phyloP scores from a whole-genome alignment of 35 echinoderm and acorn worm genomes.

The Holothuria glaberrima region DNA sequence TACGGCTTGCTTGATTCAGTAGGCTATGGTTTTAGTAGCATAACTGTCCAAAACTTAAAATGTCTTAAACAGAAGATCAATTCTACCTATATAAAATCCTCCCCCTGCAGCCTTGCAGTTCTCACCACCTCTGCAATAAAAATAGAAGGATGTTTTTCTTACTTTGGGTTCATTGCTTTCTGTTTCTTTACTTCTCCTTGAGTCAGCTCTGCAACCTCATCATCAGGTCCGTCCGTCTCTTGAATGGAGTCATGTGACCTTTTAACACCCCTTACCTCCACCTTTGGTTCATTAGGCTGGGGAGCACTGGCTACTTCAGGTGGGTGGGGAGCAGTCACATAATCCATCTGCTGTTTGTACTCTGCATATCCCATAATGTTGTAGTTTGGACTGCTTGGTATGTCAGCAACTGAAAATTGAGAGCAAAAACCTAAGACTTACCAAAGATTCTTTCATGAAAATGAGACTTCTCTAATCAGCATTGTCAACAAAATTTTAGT shows the following conservation, averaged over 20 bases:
- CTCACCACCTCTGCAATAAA: too few species aligned
- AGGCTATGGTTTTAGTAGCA: too few species aligned
- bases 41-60: too few species aligned
- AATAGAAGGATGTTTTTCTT: constrained; percentile 15
- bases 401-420: constrained; percentile 8
- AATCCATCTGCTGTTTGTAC: constrained; percentile 28
- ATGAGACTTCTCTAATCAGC: too few species aligned
- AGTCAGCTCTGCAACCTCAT: constrained; percentile 83
- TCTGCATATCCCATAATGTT: constrained; percentile 26
- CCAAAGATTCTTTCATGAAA: too few species aligned
- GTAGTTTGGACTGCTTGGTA: constrained; percentile 23
- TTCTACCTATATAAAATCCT: too few species aligned
- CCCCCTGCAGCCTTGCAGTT: too few species aligned
- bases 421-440: too few species aligned
- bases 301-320: background rate
- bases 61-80: too few species aligned
- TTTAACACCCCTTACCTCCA: constrained; percentile 2
- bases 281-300: background rate
- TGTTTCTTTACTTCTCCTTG: constrained; percentile 66
- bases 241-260: constrained; percentile 37
- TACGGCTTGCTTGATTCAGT: too few species aligned
- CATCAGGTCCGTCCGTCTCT: constrained; percentile 54
- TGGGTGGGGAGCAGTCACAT: background rate
- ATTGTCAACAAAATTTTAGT: too few species aligned
- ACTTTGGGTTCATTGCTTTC: constrained; percentile 91